Evolutionary conservation across 1,140 invertebrate genomes (phyloP).

Genomic region (Drosophila kohkoa): DNA sequence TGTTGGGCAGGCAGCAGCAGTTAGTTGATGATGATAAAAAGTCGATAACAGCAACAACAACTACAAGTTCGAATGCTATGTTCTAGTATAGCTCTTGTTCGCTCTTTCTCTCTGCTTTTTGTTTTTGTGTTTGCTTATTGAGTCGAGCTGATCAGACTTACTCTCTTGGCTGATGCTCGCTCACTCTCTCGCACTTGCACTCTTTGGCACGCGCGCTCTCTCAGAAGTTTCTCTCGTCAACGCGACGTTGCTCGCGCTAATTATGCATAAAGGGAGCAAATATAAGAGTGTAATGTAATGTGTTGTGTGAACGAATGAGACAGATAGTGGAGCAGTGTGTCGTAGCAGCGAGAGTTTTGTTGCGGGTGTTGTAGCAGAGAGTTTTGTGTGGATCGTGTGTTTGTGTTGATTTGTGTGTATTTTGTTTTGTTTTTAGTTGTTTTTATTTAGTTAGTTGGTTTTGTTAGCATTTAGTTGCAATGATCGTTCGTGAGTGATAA

Average conservation of each 20-base stretch:
- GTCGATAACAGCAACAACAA: constrained; percentile 41
- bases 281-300: not conserved
- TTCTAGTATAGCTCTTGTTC: constrained; percentile 3
- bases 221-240: constrained; percentile 24
- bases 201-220: not conserved
- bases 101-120: constrained; percentile 17
- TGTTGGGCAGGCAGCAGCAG: not conserved
- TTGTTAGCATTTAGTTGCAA: constrained; percentile 48
- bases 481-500: constrained; percentile 43
- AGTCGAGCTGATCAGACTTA: constrained; percentile 43
- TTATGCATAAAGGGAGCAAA: not conserved
- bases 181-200: not conserved
- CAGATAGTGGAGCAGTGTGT: constrained; percentile 14
- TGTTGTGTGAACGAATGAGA: not conserved
- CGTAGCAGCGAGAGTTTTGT: constrained; percentile 19
- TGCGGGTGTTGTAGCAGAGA: not conserved
- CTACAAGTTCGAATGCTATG: constrained; percentile 38
- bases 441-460: constrained; percentile 24
- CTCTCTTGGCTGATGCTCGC: constrained; percentile 43
- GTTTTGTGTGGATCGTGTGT: constrained; percentile 23
- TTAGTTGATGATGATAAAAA: constrained; percentile 14
- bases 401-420: constrained; percentile 9
- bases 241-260: constrained; percentile 22
- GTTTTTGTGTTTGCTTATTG: constrained; percentile 8
- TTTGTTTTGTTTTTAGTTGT: constrained; percentile 24